Conservation (phyloP, 2,113 vertebrate genomes). For the Raja brachyura region DNA sequence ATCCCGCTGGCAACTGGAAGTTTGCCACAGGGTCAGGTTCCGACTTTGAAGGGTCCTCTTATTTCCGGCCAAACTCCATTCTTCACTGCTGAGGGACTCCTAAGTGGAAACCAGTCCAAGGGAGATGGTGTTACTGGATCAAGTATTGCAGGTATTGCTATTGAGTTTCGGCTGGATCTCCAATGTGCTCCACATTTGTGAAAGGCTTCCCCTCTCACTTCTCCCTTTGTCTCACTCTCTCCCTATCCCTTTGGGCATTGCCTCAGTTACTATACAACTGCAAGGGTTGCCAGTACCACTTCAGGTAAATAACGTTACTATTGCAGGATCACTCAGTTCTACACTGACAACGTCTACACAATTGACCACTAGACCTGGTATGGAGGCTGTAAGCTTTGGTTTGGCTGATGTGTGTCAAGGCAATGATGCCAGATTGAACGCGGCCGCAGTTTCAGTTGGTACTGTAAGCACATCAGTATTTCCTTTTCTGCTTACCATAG, state of each 20-base stretch:
- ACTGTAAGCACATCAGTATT: background rate
- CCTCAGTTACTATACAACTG: conserved; percentile 62
- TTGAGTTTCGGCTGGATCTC: no score
- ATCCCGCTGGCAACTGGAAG: conserved; percentile 54
- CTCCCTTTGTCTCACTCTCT: no score
- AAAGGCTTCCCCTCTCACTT: no score
- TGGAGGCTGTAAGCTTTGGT: background rate
- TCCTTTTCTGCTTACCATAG: background rate
- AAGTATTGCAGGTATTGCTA: background rate
- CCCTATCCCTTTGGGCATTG: conserved; percentile 52
- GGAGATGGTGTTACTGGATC: background rate
- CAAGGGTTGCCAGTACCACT: conserved; percentile 54
- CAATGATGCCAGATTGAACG: background rate
- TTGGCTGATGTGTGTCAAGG: background rate
- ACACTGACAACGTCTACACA: background rate
- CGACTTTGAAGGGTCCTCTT: conserved; percentile 60
- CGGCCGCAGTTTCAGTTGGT: background rate
- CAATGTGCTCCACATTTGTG: no score
- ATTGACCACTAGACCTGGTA: background rate
- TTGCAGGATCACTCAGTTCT: background rate
- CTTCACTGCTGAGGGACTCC: conserved; percentile 9
- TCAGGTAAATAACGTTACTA: conserved; percentile 49
- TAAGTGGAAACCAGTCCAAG: background rate
- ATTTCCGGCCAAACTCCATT: conserved; percentile 56
- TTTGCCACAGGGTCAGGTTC: conserved; percentile 60